Evolutionary conservation across 2,113 vertebrate genomes (phyloP), one percentile per base, ranked within the genome.

Genomic region (Oryzias woworae): DNA sequence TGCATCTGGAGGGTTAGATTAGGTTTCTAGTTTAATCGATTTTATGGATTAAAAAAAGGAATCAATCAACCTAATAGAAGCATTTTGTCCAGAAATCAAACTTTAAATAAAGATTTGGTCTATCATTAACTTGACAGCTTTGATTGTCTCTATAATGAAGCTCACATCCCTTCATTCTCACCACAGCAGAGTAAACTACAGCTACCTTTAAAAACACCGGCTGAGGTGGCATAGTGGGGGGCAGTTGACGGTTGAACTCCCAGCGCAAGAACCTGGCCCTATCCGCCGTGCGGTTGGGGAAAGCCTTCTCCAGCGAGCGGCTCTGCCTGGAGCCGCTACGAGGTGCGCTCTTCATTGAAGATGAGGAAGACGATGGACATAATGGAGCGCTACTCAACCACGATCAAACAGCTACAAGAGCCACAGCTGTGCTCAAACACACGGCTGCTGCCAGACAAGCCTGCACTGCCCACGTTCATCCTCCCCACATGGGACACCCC

Each of bases 221-320:
- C 68, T 77, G 84, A 48, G 73, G 59, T 45, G 73, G 64, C 64
- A 69, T 58, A 71, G 75, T 47, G 89, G 71, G 84, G 85, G 84
- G 84, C 17, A 59, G 17, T 3, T 66, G 28, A 2, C 24, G 46
- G 73, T 61, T 53, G 74, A 75, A 23, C 61, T 81, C 72, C 62
- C 76, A 66, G 14, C 53, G 75, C 7, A 58, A 78, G 54, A 69
- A 56, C 1, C 78, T 86, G 56, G 90, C 88, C 87, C 85, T 89
- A 78, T 93, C 86, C 58, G 77, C 69, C 82, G 88, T 49, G 2
- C 83, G 78, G 54, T 92, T 81, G 56, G 87, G 88, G 89, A 93
- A 91, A 71, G 89, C 85, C 62, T 92, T 90, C 88, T 88, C 66
- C 82, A 92, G 78, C 50, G 89, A 90, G 90, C 90, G 86, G 57